Evolutionary conservation across 1,140 invertebrate genomes (phyloP), one percentile per base, ranked within the genome.

Genomic region (Apis cerana): DNA sequence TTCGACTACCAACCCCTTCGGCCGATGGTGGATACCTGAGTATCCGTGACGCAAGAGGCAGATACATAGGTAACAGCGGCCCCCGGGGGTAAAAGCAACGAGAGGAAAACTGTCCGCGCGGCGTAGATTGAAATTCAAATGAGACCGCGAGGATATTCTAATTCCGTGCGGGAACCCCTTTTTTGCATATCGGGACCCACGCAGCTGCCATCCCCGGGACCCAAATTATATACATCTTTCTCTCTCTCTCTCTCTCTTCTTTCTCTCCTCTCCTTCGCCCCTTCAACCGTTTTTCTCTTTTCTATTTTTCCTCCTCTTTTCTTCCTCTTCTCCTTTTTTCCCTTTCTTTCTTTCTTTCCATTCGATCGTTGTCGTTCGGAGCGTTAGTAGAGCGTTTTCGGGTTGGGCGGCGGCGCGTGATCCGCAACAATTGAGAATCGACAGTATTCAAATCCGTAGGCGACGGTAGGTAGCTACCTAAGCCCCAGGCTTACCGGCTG

Each of bases 81-180:
- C 80, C 87, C 75, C 75, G 68, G 75, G 87, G 83, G 83, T 76
- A 70, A 78, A 71, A 72, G 67, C 67, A 80, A 54, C 72, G 76
- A 82, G 80, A 74, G 82, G 86, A 90, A 89, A 89, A 90, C 85
- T 90, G 82, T 86, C 89, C 84, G 86, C 80, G 71, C 59, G 87
- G 85, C 86, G 85, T 43, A 93, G 90, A 92, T 93, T 91, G 90
- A 94, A 94, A 94, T 94, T 94, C 93, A 94, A 94, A 94, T 94
- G 94, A 94, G 94, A 94, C 93, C 94, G 90, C 94, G 94, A 94
- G 92, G 92, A 94, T 94, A 94, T 94, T 94, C 92, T 93, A 93
- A 94, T 94, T 94, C 92, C 90, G 88, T 87, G 90, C 91, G 83
- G 85, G 91, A 91, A 92, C 91, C 93, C 93, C 93, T 93, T 88